Conservation (phyloP, 2,113 vertebrate genomes). For the Cygnus atratus region DNA sequence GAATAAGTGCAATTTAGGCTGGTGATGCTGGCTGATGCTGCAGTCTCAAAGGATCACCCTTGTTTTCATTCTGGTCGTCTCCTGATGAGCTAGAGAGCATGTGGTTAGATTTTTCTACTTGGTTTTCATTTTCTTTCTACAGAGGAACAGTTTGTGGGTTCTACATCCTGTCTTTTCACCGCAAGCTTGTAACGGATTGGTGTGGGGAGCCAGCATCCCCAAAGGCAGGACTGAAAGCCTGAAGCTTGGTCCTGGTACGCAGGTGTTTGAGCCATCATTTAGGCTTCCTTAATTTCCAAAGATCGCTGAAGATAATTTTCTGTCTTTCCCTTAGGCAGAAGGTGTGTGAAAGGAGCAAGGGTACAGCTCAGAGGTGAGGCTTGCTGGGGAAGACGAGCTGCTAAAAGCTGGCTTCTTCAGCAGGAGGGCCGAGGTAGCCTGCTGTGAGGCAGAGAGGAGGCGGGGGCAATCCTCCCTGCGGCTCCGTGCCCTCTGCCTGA, state of each 20-base stretch:
- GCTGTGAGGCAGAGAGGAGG: background rate
- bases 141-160: constrained; percentile 58
- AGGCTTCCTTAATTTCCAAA: background rate
- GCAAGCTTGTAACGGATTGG: background rate
- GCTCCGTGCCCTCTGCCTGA: background rate
- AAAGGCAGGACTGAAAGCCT: background rate
- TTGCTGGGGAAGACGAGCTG: background rate
- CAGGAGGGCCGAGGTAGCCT: background rate
- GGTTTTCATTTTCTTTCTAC: constrained; percentile 61
- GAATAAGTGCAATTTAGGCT: background rate
- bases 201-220: background rate
- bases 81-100: rapidly evolving
- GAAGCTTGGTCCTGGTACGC: background rate
- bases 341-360: background rate
- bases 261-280: background rate
- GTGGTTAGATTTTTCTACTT: constrained; percentile 55
- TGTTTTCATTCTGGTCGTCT: background rate
- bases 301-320: background rate
- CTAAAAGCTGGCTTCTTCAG: background rate
- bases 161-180: constrained; percentile 35
- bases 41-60: background rate
- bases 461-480: background rate
- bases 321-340: background rate
- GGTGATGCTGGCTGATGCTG: background rate
- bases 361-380: background rate